Base-by-base conservation (phyloP, 2,113 vertebrate species). In the Ginglymostoma cirratum region DNA sequence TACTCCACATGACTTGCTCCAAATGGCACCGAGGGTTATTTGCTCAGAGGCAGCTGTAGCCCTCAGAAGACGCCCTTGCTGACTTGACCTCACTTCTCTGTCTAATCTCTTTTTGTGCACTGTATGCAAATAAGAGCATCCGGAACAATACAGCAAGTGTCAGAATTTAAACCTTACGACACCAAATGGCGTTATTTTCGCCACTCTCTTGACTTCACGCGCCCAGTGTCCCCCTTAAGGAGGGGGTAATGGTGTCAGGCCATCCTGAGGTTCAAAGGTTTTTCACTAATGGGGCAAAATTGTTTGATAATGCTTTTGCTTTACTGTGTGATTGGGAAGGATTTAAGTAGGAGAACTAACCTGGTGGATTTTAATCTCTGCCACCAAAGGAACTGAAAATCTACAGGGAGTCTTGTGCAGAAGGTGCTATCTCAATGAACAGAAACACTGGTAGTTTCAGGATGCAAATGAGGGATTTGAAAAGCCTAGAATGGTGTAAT, bases 1-100 rank as follows among this genome's bases (percentile, higher is more conserved):
- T 30, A 95, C 94, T 72, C 42, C 94, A 72, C 94, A 72, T 95
- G 94, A 95, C 67, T 61, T 72, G 94, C 24, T 95, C 94, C 42
- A 52, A 70, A 76, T 95, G 67, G 94, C 69, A 48, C 94, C 94
- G 69, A 30, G 93, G 93, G 38, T 45, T n/a, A 70, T 48, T 94
- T 69, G 93, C 67, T 45, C 21, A 7, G 8, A 69, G 69, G 45
- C 94, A 52, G 94, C 69, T 72, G 94, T 45, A 30, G 94, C 27
- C 48, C 67, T 72, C 67, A 48, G 69, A 27, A 52, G 38, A 48
- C 42, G 94, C 72, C 94, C 94, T 95, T 95, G 67, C 2, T 72
- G 17, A 12, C 45, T 45, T 72, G 69, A 95, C 69, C 94, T 72
- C 94, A 72, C 38, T 94, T 94, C 38, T 66, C 66, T 70, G 92